Evolutionary conservation across 2,888 invertebrate species (phyloP), one percentile per base, ranked within the genome.

Genomic region (Mactromeris polynyma): DNA sequence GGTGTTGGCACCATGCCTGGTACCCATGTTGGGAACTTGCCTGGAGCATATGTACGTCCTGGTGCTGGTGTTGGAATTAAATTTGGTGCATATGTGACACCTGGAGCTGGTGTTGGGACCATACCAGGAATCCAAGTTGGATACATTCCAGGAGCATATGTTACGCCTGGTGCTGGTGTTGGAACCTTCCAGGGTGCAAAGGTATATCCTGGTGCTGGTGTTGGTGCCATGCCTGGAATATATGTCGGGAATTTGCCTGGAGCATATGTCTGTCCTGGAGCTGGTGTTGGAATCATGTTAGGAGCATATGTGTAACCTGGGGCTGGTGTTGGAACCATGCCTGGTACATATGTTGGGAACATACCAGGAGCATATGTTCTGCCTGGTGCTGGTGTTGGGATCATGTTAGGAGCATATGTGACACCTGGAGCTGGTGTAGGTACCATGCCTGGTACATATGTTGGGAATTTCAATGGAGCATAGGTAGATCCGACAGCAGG

Each of bases 281-380:
- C 91, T 69, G 93, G 91, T 58, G 93, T 93, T 84, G 90, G 94
- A 58, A 89, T 89, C 87, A 85, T 86, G 26, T 88, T 87, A 87
- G 93, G 93, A 21, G 93, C 89, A 83, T 88, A 91, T 73, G 93
- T 92, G 17, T 73, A 33, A 38, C 93, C 93, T 54, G 92, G 92
- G 4, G 90, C 91, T 87, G 92, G 91, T 31, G 93, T 93, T 81
- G 93, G 93, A n/a, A 91, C 88, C 82, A 90, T 83, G n/a, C 91
- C 88, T 86, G 93, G 91, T 40, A 91, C 91, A 33, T 36, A 93
- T 58, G 91, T 92, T 83, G 93, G 91, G 46, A 90, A 85, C 21
- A 86, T 54, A 14, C 81, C 78, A 85, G 92, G 91, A 4, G 92
- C 88, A 83, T 80, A 93, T 77, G 93, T 92, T 6, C 42, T 73